Evolutionary conservation across 2,888 invertebrate species (phyloP).

Genomic region (Stenurella melanura): DNA sequence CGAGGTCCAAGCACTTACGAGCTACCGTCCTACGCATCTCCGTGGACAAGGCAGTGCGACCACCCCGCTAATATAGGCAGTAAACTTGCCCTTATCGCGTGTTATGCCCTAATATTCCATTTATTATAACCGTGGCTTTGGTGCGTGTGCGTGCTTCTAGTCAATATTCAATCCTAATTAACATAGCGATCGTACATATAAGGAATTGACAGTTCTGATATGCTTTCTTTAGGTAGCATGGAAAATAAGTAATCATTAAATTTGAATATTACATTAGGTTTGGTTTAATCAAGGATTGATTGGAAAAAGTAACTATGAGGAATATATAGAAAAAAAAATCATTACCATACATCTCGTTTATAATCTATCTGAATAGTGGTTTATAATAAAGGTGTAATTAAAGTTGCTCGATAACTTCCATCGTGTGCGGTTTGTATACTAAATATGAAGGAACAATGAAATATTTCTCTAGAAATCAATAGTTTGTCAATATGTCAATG

Average conservation of each 20-base stretch:
- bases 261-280: conserved; percentile 38
- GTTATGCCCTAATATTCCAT: conserved; percentile 50
- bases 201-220: conserved; percentile 54
- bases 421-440: neutral
- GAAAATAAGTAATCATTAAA: conserved; percentile 34
- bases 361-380: neutral
- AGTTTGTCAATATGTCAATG: too few species aligned
- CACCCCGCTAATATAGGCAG: conserved; percentile 45
- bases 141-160: conserved; percentile 48
- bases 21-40: conserved; percentile 52
- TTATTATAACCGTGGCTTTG: conserved; percentile 41
- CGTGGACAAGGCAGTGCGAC: conserved; percentile 45
- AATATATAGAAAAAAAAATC: neutral
- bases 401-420: conserved; percentile 2
- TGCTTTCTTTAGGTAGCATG: conserved; percentile 36
- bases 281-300: conserved; percentile 4
- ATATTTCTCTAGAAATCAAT: neutral
- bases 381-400: neutral
- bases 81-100: conserved; percentile 54
- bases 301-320: neutral
- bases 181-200: conserved; percentile 55
- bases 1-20: conserved; percentile 44
- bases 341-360: conserved; percentile 1
- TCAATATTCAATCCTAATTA: conserved; percentile 55
- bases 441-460: neutral